These are phyloP conservation scores for Arizona elegans DNA, from an alignment of 2,113 vertebrate genomes.

Conservation along the genomic window DNA sequence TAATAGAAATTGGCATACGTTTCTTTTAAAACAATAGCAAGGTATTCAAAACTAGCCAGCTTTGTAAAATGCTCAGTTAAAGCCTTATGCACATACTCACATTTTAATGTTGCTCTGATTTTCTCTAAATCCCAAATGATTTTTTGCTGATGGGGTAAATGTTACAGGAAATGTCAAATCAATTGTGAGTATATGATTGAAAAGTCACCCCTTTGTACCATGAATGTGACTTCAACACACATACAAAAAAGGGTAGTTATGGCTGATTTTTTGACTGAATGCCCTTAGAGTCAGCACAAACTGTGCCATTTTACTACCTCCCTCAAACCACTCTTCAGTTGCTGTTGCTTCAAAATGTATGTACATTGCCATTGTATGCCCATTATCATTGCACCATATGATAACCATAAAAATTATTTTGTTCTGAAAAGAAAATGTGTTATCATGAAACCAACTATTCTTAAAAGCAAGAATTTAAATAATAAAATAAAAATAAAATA, in stretches of 20 bases:
- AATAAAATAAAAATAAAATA: not conserved
- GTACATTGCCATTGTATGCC: too few species aligned
- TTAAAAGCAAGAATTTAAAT: not conserved
- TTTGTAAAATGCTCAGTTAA: not conserved
- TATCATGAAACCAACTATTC: not conserved
- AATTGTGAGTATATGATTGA: not conserved
- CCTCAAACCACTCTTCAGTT: too few species aligned
- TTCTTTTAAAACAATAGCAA: not conserved
- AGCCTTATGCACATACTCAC: not conserved
- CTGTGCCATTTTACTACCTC: not conserved
- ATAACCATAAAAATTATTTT: not conserved
- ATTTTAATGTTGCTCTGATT: slow-evolving; percentile 7
- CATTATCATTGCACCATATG: too few species aligned
- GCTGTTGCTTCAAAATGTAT: too few species aligned
- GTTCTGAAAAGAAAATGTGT: not conserved
- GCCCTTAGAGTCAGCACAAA: not conserved
- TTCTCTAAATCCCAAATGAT: not conserved
- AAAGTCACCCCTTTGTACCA: not conserved
- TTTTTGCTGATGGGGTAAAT: not conserved
- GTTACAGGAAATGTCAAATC: not conserved
- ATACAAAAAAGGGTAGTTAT: not conserved
- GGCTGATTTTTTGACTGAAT: not conserved
- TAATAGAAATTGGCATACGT: slow-evolving; percentile 7
- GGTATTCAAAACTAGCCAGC: not conserved
- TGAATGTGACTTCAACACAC: not conserved